These are phyloP conservation scores for Taeniopygia guttata DNA, from an alignment of 2,797 vertebrate species.

Conservation along the genomic window DNA sequence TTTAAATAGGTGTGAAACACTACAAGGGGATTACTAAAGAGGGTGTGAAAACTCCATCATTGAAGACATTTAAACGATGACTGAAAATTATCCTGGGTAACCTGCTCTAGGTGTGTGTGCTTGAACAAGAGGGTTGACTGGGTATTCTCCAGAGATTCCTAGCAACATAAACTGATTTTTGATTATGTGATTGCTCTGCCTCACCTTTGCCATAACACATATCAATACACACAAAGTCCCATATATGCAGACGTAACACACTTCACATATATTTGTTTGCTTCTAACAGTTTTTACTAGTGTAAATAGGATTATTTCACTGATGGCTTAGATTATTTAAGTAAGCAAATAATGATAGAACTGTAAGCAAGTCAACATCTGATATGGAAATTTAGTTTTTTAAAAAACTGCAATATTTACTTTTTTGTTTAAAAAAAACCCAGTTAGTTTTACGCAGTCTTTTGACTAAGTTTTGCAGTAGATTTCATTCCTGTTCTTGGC, in stretches of 20 bases:
- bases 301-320: background rate
- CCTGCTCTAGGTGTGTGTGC: fast-evolving
- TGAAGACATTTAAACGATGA: background rate
- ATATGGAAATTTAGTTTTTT: background rate
- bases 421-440: background rate
- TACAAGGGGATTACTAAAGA: background rate
- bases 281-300: background rate
- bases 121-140: background rate
- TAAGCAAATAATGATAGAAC: background rate
- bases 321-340: background rate
- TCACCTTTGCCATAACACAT: background rate
- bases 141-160: background rate
- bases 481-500: background rate
- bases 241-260: background rate
- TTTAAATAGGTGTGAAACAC: background rate
- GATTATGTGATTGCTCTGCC: background rate
- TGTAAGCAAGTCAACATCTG: background rate
- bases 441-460: background rate
- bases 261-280: background rate
- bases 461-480: background rate
- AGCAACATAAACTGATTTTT: background rate
- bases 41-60: background rate
- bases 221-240: background rate
- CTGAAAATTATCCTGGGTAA: background rate
- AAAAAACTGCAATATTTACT: background rate